These are phyloP conservation scores for Microdon myrmicae DNA, from an alignment of 2,888 invertebrate genomes.

Conservation along the genomic window DNA sequence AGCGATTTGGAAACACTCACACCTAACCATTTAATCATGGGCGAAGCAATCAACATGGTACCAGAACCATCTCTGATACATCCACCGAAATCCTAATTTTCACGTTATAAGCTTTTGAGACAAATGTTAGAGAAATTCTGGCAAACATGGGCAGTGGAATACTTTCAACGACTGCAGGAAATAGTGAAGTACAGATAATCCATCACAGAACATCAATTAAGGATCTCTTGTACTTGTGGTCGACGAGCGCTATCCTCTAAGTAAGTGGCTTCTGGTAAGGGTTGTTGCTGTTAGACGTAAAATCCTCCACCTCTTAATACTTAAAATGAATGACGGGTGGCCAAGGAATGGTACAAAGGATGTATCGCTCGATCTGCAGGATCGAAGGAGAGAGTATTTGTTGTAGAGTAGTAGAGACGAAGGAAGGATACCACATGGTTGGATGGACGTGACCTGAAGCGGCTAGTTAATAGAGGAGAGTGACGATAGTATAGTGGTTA, in stretches of 20 bases:
- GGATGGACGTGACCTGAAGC: no score
- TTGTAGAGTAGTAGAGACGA: no score
- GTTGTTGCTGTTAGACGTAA: no score
- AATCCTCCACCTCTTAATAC: no score
- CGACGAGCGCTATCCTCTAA: slow-evolving; percentile 23
- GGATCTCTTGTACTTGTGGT: slow-evolving; percentile 15
- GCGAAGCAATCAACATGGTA: slow-evolving; percentile 9
- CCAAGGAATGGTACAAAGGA: no score
- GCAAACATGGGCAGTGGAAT: slow-evolving; percentile 18
- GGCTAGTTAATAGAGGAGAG: no score
- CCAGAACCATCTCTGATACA: slow-evolving; percentile 2
- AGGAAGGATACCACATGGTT: no score
- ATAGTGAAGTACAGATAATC: slow-evolving; percentile 7
- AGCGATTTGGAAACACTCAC: slow-evolving; percentile 25
- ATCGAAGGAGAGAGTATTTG: no score
- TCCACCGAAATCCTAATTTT: background rate
- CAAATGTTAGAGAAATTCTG: slow-evolving; percentile 13
- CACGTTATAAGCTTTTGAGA: slow-evolving; percentile 1
- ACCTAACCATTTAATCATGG: slow-evolving; percentile 27
- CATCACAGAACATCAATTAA: slow-evolving; percentile 7
- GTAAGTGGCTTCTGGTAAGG: slow-evolving; percentile 24
- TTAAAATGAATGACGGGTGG: no score
- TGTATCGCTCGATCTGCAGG: no score
- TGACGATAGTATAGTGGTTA: no score
- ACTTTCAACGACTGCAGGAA: slow-evolving; percentile 13